Evolutionary conservation across 2,797 vertebrate genomes (phyloP).

Genomic region (Neopelma chrysocephalum): DNA sequence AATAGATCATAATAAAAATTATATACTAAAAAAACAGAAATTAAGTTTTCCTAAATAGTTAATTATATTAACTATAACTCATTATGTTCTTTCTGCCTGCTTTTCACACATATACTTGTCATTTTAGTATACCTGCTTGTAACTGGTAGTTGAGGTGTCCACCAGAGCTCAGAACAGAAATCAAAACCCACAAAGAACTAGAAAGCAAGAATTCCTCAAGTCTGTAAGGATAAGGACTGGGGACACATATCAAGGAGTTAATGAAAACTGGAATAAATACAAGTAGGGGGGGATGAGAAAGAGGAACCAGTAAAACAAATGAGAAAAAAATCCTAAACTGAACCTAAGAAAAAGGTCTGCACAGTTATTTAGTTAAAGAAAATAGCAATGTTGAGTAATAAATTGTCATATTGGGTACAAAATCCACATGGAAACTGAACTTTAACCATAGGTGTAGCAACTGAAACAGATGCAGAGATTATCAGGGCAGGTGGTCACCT

Average conservation of each 20-base stretch:
- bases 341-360: not conserved
- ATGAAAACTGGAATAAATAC: not conserved
- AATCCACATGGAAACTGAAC: not conserved
- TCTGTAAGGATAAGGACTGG: not conserved
- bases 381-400: not conserved
- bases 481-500: not conserved
- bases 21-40: not conserved
- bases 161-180: not conserved
- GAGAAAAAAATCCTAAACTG: not conserved
- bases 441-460: not conserved
- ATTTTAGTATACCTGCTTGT: rapidly evolving
- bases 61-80: not conserved
- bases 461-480: not conserved
- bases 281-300: rapidly evolving
- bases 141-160: not conserved
- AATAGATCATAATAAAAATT: not conserved
- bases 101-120: not conserved
- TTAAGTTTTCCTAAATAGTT: not conserved
- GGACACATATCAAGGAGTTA: not conserved
- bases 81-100: not conserved
- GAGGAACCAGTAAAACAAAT: not conserved
- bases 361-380: not conserved
- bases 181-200: not conserved
- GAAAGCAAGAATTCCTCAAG: not conserved
- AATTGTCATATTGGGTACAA: not conserved